Evolutionary conservation across 2,113 vertebrate genomes (phyloP).

Genomic region (Oryzias celebensis): DNA sequence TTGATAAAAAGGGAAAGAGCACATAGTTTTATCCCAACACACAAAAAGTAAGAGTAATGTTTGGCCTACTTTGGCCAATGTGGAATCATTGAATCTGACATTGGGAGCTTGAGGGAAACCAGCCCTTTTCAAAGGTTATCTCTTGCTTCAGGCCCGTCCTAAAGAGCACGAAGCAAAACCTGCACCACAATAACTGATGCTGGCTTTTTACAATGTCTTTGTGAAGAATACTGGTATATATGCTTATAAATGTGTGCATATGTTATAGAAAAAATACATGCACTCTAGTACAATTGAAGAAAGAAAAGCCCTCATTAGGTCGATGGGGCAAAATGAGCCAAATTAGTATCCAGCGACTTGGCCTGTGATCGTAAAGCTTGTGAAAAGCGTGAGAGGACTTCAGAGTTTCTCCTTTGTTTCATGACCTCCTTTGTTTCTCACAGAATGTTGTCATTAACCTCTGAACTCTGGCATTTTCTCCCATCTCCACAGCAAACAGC

Average conservation of each 20-base stretch:
- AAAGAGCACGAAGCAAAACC: slow-evolving; percentile 9
- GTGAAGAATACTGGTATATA: neutral
- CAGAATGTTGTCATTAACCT: slow-evolving; percentile 72
- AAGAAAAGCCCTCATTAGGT: slow-evolving; percentile 55
- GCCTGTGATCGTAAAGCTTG: slow-evolving; percentile 53
- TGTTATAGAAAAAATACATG: too few relatives aligned
- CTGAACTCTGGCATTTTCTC: slow-evolving; percentile 41
- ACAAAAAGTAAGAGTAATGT: neutral
- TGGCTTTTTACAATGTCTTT: slow-evolving; percentile 2
- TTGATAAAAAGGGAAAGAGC: slow-evolving; percentile 7
- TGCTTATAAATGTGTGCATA: neutral
- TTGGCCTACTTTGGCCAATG: slow-evolving; percentile 4
- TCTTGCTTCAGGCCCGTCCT: slow-evolving; percentile 30
- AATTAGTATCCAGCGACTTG: slow-evolving; percentile 60
- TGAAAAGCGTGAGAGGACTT: slow-evolving; percentile 33
- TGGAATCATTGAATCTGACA: slow-evolving; percentile 26
- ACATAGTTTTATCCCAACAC: neutral
- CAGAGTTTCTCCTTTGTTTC: slow-evolving; percentile 26
- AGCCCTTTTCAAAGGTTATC: slow-evolving; percentile 27
- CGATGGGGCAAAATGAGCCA: slow-evolving; percentile 61
- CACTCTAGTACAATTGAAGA: slow-evolving; percentile 2
- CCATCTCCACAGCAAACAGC: slow-evolving; percentile 37
- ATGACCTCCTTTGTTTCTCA: slow-evolving; percentile 33
- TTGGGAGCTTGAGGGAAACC: slow-evolving; percentile 26
- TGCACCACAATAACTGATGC: slow-evolving; percentile 16